Percentiles rank a stretch among this genome's conserved stretches.
phyloP scores from a whole-genome alignment of 1,140 invertebrate species.

The Leptopilina clavipes region DNA sequence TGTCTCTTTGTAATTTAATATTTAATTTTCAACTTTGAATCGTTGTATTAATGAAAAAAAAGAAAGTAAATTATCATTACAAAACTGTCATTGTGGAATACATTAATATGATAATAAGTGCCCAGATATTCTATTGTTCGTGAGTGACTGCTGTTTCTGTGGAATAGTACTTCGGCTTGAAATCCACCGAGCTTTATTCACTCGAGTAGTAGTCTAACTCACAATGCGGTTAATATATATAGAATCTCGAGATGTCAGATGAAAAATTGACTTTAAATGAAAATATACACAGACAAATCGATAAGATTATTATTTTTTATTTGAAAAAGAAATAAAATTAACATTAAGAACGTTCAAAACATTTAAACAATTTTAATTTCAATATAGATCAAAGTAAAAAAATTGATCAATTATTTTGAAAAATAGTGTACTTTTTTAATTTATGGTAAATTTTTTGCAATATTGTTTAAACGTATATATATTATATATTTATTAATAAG shows the following conservation, averaged over 20 bases:
- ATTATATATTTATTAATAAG: background rate
- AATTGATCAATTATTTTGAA: too few relatives aligned
- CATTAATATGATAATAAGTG: background rate
- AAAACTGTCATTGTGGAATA: background rate
- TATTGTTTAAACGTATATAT: too few relatives aligned
- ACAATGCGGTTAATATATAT: background rate
- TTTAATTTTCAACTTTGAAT: too few relatives aligned
- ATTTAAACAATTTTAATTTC: too few relatives aligned
- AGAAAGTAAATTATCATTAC: slow-evolving; percentile 3
- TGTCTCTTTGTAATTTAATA: too few relatives aligned
- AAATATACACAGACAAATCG: background rate
- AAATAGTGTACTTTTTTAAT: too few relatives aligned
- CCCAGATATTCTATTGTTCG: background rate
- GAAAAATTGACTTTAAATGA: background rate
- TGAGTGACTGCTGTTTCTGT: background rate
- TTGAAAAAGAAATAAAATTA: too few relatives aligned
- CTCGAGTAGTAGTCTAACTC: slow-evolving; percentile 14
- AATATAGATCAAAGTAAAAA: too few relatives aligned
- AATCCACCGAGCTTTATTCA: slow-evolving; percentile 9
- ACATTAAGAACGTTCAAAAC: too few relatives aligned
- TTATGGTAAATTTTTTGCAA: too few relatives aligned
- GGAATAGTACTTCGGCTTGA: slow-evolving; percentile 13
- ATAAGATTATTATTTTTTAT: background rate
- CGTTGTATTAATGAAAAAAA: background rate
- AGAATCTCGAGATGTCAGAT: slow-evolving; percentile 7